Conservation (phyloP, 2,113 vertebrate genomes). For the Myodes glareolus region DNA sequence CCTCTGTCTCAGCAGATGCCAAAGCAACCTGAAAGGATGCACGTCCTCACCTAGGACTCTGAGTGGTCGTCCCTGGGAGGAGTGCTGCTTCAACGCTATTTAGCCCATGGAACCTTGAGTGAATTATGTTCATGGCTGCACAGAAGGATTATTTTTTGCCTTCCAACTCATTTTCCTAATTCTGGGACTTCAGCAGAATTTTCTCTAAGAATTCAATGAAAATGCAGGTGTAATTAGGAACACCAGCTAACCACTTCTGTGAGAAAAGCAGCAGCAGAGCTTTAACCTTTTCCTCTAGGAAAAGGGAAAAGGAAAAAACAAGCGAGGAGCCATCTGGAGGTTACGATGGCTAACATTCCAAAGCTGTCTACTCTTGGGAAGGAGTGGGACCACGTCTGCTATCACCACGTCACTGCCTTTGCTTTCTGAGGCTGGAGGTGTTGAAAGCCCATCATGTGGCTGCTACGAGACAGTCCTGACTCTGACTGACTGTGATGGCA, state of each 20-base stretch:
- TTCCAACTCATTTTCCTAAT: slow-evolving; percentile 47
- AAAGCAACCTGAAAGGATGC: neutral
- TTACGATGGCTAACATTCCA: neutral
- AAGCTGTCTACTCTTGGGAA: neutral
- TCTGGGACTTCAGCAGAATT: slow-evolving; percentile 31
- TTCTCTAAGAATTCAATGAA: slow-evolving; percentile 46
- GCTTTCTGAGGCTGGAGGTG: neutral
- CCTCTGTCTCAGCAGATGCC: slow-evolving; percentile 42
- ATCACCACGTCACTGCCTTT: neutral
- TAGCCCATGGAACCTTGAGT: neutral
- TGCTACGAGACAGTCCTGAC: neutral
- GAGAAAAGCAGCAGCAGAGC: neutral
- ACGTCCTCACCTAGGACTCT: neutral
- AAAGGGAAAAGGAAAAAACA: neutral
- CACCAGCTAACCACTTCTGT: neutral
- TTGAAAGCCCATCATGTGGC: neutral
- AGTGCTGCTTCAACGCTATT: neutral
- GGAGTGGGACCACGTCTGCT: neutral
- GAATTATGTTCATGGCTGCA: neutral
- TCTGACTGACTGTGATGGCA: neutral
- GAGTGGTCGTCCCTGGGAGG: neutral
- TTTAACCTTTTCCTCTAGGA: too few relatives aligned
- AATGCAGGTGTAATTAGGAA: neutral
- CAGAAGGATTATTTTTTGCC: neutral
- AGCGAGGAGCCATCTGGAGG: neutral